These are phyloP conservation scores for Holotrichia oblita DNA, from an alignment of 1,140 invertebrate genomes.

Conservation along the genomic window DNA sequence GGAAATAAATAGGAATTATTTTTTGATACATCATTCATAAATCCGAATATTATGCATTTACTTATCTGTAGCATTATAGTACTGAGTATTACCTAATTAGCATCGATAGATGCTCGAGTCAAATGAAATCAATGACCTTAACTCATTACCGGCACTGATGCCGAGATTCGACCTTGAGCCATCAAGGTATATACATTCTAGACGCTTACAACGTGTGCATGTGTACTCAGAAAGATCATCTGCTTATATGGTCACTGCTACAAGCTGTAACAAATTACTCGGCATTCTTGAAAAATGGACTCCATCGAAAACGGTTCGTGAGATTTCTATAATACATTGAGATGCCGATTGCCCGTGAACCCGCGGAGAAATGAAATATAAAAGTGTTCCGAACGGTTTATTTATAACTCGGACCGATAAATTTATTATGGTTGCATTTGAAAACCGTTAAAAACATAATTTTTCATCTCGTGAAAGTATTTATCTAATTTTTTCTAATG, in stretches of 20 bases:
- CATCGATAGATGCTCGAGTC: not conserved
- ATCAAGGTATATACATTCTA: constrained; percentile 4
- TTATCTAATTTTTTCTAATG: no score
- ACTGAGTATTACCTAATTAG: not conserved
- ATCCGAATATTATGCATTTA: no score
- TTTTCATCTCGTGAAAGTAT: not conserved
- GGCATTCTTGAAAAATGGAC: constrained; percentile 12
- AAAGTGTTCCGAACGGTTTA: not conserved
- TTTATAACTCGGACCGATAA: not conserved
- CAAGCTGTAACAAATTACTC: constrained; percentile 16
- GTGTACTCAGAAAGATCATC: constrained; percentile 1
- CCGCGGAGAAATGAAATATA: not conserved
- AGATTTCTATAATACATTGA: not conserved
- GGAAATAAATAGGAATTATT: no score
- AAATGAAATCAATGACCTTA: constrained; percentile 17
- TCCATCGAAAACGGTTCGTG: constrained; percentile 5
- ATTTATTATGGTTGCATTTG: not conserved
- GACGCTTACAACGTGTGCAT: not conserved
- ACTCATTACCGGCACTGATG: not conserved
- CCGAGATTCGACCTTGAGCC: constrained; percentile 18
- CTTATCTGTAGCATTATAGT: no score
- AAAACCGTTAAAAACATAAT: not conserved
- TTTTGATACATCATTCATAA: no score
- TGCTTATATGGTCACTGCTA: constrained; percentile 4
- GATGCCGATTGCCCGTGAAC: not conserved